These are phyloP conservation scores for Denticeps clupeoides DNA, from an alignment of 2,797 vertebrate genomes.

Conservation along the genomic window DNA sequence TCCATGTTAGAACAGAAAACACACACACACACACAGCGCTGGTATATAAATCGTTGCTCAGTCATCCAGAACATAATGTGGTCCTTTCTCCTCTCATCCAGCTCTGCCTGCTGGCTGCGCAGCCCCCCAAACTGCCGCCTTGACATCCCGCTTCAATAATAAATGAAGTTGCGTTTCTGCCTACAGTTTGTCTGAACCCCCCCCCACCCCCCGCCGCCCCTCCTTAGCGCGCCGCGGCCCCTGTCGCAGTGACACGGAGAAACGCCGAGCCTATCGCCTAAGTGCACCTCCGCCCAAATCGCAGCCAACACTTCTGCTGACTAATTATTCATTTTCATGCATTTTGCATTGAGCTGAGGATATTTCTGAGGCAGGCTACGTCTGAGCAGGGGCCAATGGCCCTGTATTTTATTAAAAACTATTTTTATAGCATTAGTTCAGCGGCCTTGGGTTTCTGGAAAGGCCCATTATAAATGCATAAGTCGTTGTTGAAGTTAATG, in stretches of 20 bases:
- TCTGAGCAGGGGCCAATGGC: too few relatives aligned
- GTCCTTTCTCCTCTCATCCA: constrained; percentile 54
- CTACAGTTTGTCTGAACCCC: constrained; percentile 62
- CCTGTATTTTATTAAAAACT: too few relatives aligned
- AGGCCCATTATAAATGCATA: too few relatives aligned
- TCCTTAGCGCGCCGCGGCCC: constrained; percentile 1
- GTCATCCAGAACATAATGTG: constrained; percentile 73
- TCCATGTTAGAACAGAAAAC: constrained; percentile 37
- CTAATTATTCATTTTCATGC: background rate
- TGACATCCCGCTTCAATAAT: constrained; percentile 74
- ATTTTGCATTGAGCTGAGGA: too few relatives aligned
- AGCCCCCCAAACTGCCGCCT: constrained; percentile 66
- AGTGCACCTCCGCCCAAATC: constrained; percentile 22
- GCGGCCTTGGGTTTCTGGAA: too few relatives aligned
- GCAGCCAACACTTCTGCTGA: background rate
- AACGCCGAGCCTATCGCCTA: constrained; percentile 25
- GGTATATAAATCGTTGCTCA: constrained; percentile 75
- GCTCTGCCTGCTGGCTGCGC: constrained; percentile 62
- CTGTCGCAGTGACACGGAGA: background rate
- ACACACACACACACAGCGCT: constrained; percentile 36
- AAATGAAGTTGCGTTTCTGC: constrained; percentile 73
- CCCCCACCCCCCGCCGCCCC: constrained; percentile 12
- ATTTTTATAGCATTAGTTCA: too few relatives aligned
- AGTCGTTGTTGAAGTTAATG: too few relatives aligned
- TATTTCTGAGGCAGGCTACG: too few relatives aligned